Conservation (phyloP, 2,888 invertebrate species). For the Meandrusa payeni region DNA sequence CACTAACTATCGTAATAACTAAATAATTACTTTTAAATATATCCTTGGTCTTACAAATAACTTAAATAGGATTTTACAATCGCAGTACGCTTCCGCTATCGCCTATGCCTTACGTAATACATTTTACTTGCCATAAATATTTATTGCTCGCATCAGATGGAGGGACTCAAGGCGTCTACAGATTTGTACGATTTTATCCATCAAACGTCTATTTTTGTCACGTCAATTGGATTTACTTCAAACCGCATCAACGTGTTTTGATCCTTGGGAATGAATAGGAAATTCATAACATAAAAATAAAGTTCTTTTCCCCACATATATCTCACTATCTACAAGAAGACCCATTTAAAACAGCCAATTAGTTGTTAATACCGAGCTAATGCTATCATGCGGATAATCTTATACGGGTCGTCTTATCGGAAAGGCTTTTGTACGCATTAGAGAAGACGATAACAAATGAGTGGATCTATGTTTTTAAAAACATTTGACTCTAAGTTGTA, state of each 20-base stretch:
- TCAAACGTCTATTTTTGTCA: slow-evolving; percentile 35
- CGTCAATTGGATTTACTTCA: slow-evolving; percentile 32
- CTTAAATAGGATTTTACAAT: too few relatives aligned
- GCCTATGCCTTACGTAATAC: slow-evolving; percentile 26
- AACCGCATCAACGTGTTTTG: slow-evolving; percentile 15
- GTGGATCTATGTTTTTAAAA: too few relatives aligned
- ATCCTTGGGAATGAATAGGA: slow-evolving; percentile 2
- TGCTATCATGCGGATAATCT: slow-evolving; percentile 3
- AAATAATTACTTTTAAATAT: too few relatives aligned
- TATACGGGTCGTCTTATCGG: too few relatives aligned
- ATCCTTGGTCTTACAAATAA: too few relatives aligned
- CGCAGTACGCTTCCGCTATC: slow-evolving; percentile 2
- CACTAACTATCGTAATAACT: too few relatives aligned
- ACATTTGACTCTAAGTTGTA: too few relatives aligned
- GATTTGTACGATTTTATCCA: slow-evolving; percentile 34
- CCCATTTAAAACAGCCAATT: background rate
- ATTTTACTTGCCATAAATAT: slow-evolving; percentile 65
- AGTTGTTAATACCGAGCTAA: background rate
- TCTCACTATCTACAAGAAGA: too few relatives aligned
- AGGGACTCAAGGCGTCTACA: slow-evolving; percentile 50
- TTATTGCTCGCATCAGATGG: slow-evolving; percentile 57
- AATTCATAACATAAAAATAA: too few relatives aligned
- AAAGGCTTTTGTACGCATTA: too few relatives aligned
- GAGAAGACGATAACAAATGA: too few relatives aligned
- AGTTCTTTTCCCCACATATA: too few relatives aligned